A percentile compares a stretch with the other conserved stretches of the same genome.
Evolutionary conservation across 2,888 invertebrate species (phyloP).

Genomic region (Stenchaetothrips biformis): DNA sequence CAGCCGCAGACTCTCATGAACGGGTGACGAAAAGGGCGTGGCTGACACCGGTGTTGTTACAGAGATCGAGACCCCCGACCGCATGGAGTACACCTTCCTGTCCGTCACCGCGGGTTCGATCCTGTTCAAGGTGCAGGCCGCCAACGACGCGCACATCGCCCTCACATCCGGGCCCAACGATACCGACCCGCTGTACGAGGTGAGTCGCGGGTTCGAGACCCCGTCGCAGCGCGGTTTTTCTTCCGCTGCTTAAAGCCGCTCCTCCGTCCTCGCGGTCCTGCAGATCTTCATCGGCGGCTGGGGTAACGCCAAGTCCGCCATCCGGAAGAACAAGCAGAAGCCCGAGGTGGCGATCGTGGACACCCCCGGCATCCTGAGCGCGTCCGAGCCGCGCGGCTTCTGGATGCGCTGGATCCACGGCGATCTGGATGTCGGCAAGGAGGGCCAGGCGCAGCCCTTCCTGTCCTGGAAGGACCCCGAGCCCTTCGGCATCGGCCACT

Average conservation of each 20-base stretch:
- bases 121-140: conserved; percentile 71
- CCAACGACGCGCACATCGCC: conserved; percentile 81
- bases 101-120: conserved; percentile 64
- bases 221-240: neutral
- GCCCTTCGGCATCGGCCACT: conserved; percentile 64
- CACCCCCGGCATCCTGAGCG: conserved; percentile 67
- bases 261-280: conserved; percentile 33
- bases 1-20: too few species aligned
- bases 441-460: conserved; percentile 67
- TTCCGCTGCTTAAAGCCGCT: neutral
- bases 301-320: conserved; percentile 77
- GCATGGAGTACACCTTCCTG: conserved; percentile 75
- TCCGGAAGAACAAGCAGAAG: conserved; percentile 70
- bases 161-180: conserved; percentile 67
- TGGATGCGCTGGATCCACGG: conserved; percentile 73
- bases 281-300: conserved; percentile 83
- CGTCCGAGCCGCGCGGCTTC: conserved; percentile 72
- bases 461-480: conserved; percentile 66
- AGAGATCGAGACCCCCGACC: conserved; percentile 76
- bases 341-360: conserved; percentile 67
- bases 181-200: conserved; percentile 75
- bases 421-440: conserved; percentile 62
- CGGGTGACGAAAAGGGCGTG: too few species aligned
- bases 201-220: conserved; percentile 40
- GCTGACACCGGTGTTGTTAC: conserved; percentile 43